Conservation (phyloP, 2,113 vertebrate species). For the Thalassoma bifasciatum region DNA sequence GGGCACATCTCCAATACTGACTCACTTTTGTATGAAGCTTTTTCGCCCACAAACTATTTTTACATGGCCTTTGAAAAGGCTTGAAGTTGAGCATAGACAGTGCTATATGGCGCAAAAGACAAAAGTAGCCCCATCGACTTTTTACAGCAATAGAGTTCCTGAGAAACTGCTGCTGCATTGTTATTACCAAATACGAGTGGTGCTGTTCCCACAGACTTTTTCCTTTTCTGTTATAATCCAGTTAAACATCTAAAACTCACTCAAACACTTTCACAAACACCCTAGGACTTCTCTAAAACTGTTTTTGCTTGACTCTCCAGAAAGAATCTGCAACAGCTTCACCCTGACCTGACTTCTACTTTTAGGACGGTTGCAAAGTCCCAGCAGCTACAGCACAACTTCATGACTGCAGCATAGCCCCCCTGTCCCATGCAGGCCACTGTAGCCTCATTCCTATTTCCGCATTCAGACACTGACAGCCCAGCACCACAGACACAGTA, state of each 20-base stretch:
- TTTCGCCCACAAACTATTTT: conserved; percentile 41
- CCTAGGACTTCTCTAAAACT: background rate
- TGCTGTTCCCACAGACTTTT: conserved; percentile 13
- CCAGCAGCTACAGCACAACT: conserved; percentile 63
- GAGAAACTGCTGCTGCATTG: conserved; percentile 28
- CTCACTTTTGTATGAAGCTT: conserved; percentile 14
- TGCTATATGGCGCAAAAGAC: conserved; percentile 10
- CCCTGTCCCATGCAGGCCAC: conserved; percentile 79
- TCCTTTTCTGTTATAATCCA: conserved; percentile 1
- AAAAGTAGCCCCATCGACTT: conserved; percentile 40
- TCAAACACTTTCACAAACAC: background rate
- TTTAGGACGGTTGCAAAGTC: conserved; percentile 52
- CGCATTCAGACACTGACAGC: conserved; percentile 31
- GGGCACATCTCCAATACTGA: conserved; percentile 10
- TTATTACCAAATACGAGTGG: background rate
- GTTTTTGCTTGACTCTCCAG: conserved; percentile 4
- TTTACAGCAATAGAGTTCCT: conserved; percentile 21
- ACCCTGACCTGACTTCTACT: conserved; percentile 54
- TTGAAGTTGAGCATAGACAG: background rate
- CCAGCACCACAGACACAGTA: conserved; percentile 11
- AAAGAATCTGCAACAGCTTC: conserved; percentile 16
- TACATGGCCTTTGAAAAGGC: conserved; percentile 20
- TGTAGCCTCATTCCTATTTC: conserved; percentile 66
- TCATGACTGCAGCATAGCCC: conserved; percentile 76
- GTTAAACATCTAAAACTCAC: conserved; percentile 9